Base-by-base conservation (phyloP, 2,797 vertebrate genomes). In the Cirrhinus molitorella region DNA sequence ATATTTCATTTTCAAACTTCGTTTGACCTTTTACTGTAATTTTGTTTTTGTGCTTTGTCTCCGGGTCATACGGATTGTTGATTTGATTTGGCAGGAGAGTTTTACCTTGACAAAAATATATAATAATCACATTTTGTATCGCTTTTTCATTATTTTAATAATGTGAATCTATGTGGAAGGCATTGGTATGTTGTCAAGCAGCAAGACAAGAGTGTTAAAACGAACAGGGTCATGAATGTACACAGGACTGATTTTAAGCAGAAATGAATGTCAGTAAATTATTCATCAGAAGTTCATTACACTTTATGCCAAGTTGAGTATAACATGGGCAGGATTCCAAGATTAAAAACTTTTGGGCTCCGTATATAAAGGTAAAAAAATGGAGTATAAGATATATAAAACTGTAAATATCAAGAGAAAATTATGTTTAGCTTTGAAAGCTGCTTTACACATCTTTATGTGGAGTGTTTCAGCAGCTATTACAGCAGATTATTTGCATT, bases 371-470 rank as follows among this genome's bases (percentile, higher is more conserved):
- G 68, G 68, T 71, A 34, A 71, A 28, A 79, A 40, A 14, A 31
- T 71, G 3, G 67, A 71, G 53, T 47, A 51, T 81, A 21, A 59
- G 43, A 43, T 75, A 40, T 59, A n/a, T 75, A 14, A 43, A 43
- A 75, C 53, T 75, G 73, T 75, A 75, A 75, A 75, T 75, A 75
- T 75, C 34, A 75, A 75, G n/a, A 43, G 53, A 75, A 59, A 59
- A 74, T 74, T 1, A 73, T 59, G 73, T 43, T 59, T 75, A 57
- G 53, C 73, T 75, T 75, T 57, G 34, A 59, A 43, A 75, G 73
- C 75, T 84, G 59, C 40, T 59, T 63, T 49, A 86, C 49, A 83
- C 16, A 79, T 79, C 70, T 73, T 53, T 47, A 81, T 70, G 47
- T 65, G 61, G 34, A 25, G 63, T 55, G 34, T 80, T 80, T 47